Conservation (phyloP, 2,888 invertebrate species). For the Laothoe populi region DNA sequence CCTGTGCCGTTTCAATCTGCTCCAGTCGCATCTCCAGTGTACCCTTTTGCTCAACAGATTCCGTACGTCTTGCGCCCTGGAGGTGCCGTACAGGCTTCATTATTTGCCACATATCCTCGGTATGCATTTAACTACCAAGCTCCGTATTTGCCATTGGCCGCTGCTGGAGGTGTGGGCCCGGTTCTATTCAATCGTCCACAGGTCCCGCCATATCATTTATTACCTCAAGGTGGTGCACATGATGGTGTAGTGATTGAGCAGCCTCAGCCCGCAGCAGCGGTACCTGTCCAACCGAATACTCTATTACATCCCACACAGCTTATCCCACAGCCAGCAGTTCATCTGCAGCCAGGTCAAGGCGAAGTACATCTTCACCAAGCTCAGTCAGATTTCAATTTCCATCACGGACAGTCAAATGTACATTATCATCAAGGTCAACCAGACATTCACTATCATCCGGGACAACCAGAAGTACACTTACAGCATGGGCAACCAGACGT, state of each 20-base stretch:
- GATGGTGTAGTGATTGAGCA: constrained; percentile 55
- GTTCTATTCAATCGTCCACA: constrained; percentile 61
- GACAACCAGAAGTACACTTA: constrained; percentile 32
- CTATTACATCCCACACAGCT: constrained; percentile 33
- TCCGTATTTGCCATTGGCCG: constrained; percentile 52
- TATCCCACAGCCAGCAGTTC: constrained; percentile 32
- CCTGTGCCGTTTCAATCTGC: constrained; percentile 55
- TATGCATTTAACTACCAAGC: constrained; percentile 71
- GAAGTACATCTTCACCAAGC: constrained; percentile 47
- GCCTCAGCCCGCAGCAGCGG: constrained; percentile 44
- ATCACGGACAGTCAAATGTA: constrained; percentile 37
- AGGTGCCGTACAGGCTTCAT: constrained; percentile 73
- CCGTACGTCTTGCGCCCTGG: constrained; percentile 75
- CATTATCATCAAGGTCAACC: constrained; percentile 35
- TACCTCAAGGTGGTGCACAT: constrained; percentile 48
- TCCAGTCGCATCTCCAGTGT: constrained; percentile 49
- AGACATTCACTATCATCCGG: constrained; percentile 37
- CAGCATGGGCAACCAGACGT: constrained; percentile 36
- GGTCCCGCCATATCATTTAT: constrained; percentile 55
- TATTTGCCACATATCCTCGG: constrained; percentile 75
- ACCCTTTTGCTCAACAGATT: constrained; percentile 55
- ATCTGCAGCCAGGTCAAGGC: constrained; percentile 38
- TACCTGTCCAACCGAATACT: constrained; percentile 34
- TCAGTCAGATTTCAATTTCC: constrained; percentile 46
- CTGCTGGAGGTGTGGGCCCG: constrained; percentile 46